Conservation (phyloP, 2,888 invertebrate genomes). For the Protodeltote pygarga region DNA sequence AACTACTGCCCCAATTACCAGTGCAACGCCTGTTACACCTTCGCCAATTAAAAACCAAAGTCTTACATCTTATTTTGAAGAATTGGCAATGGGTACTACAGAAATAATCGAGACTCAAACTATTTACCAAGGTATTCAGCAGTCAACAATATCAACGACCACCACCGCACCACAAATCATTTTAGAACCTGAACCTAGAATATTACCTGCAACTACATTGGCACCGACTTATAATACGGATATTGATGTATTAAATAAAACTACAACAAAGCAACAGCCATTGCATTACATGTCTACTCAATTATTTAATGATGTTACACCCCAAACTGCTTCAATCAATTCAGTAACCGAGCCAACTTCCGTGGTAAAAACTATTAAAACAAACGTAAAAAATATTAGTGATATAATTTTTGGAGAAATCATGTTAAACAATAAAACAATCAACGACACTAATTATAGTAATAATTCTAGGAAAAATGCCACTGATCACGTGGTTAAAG, state of each 20-base stretch:
- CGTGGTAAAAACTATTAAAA: constrained; percentile 19
- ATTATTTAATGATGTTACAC: not conserved
- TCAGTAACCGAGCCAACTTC: constrained; percentile 5
- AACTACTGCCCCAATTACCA: not conserved
- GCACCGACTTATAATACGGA: not conserved
- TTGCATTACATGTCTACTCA: not conserved
- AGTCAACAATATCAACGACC: not conserved
- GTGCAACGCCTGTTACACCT: not conserved
- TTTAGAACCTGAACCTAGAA: not conserved
- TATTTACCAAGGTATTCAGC: not conserved
- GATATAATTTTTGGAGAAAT: not conserved
- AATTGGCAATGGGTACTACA: not conserved
- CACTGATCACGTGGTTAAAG: constrained; percentile 6
- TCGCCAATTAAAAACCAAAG: not conserved
- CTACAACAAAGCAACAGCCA: not conserved
- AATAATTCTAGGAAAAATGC: constrained; percentile 3
- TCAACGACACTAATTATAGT: not conserved
- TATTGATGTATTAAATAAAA: not conserved
- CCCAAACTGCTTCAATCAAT: constrained; percentile 8
- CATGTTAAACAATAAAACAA: not conserved
- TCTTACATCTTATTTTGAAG: not conserved
- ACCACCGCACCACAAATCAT: not conserved
- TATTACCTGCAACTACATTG: not conserved
- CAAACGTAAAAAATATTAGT: constrained; percentile 3
- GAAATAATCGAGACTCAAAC: not conserved